These are phyloP conservation scores for Antennarius striatus DNA, from an alignment of 2,113 vertebrate species.

Conservation along the genomic window DNA sequence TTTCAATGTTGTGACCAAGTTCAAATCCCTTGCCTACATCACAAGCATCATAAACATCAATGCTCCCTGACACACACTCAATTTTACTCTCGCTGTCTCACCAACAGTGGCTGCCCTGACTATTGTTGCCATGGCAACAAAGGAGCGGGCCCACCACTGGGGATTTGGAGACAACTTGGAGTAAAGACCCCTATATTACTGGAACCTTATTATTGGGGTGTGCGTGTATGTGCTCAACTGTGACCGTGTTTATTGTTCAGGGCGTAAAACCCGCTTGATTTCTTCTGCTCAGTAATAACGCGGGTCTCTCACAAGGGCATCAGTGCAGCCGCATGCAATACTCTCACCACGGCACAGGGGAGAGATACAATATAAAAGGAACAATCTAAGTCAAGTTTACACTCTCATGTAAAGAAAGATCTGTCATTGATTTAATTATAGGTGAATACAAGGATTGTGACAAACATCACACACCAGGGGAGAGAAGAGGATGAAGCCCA, in stretches of 20 bases:
- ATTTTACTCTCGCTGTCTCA: constrained; percentile 2
- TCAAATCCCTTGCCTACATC: constrained; percentile 58
- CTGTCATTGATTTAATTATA: constrained; percentile 8
- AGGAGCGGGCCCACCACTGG: constrained; percentile 59
- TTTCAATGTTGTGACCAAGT: constrained; percentile 51
- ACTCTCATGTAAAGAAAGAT: constrained; percentile 10
- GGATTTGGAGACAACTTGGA: constrained; percentile 70
- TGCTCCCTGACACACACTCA: constrained; percentile 50
- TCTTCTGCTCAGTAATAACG: constrained; percentile 42
- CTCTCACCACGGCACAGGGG: background rate
- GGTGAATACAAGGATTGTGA: constrained; percentile 4
- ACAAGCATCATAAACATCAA: constrained; percentile 60
- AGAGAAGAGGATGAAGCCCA: constrained; percentile 3
- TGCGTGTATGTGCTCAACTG: constrained; percentile 33
- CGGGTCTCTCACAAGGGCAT: constrained; percentile 5
- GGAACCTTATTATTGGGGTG: constrained; percentile 67
- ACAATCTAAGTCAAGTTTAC: background rate
- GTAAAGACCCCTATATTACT: constrained; percentile 69
- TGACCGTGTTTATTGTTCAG: constrained; percentile 56
- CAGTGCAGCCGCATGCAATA: constrained; percentile 23
- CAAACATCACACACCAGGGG: background rate
- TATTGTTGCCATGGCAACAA: constrained; percentile 70
- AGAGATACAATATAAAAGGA: constrained; percentile 25
- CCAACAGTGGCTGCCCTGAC: constrained; percentile 61
- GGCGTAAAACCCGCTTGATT: constrained; percentile 33